A percentile compares a stretch with the other conserved stretches of the same genome.
These are phyloP conservation scores for Nephrocerus scutellatus DNA, from an alignment of 2,888 invertebrate species.

Conservation along the genomic window DNA sequence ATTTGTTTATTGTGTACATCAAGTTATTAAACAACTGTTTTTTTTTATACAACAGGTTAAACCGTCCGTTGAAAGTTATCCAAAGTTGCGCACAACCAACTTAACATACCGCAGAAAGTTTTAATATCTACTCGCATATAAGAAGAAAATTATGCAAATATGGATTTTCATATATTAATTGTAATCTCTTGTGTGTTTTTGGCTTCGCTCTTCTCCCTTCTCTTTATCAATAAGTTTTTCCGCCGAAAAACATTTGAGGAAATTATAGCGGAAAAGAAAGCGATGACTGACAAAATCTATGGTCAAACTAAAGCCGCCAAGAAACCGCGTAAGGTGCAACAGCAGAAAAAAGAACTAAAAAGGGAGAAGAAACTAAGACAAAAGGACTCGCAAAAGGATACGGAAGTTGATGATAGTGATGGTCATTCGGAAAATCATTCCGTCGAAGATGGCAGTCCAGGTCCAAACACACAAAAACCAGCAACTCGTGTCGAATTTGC, in stretches of 20 bases:
- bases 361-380: constrained; percentile 41
- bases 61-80: no score
- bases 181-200: constrained; percentile 46
- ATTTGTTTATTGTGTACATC: no score
- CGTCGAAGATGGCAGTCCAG: constrained; percentile 33
- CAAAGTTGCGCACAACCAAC: neutral
- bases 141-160: constrained; percentile 42
- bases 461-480: constrained; percentile 15
- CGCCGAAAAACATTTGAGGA: constrained; percentile 47
- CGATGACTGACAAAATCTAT: constrained; percentile 44
- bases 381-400: constrained; percentile 36
- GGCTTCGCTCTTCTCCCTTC: constrained; percentile 42
- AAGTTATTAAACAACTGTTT: no score
- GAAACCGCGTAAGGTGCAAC: constrained; percentile 35
- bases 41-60: constrained; percentile 2
- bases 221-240: constrained; percentile 46
- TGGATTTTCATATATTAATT: constrained; percentile 47
- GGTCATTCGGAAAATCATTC: constrained; percentile 37
- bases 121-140: constrained; percentile 13
- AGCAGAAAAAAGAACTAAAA: constrained; percentile 37
- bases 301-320: constrained; percentile 36
- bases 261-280: constrained; percentile 45
- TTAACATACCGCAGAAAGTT: constrained; percentile 14
- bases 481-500: constrained; percentile 43
- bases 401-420: constrained; percentile 28